These are phyloP conservation scores for Amniataba percoides DNA, from an alignment of 2,797 vertebrate species.

Conservation along the genomic window DNA sequence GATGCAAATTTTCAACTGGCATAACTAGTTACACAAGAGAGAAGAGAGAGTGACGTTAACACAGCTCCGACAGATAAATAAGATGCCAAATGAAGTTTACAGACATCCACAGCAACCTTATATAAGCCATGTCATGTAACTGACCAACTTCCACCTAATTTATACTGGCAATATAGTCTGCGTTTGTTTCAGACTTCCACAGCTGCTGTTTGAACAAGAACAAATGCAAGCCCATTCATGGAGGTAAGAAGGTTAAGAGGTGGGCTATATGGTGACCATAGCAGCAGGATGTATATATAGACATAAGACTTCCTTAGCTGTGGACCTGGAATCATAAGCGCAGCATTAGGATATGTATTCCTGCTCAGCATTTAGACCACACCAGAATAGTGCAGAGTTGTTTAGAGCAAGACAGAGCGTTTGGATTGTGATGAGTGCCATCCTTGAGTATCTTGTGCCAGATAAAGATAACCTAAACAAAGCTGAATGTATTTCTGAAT, in stretches of 20 bases:
- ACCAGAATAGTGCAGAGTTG: slow-evolving; percentile 26
- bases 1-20: slow-evolving; percentile 43
- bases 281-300: slow-evolving; percentile 39
- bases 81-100: not conserved
- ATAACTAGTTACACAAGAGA: slow-evolving; percentile 22
- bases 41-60: not conserved
- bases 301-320: slow-evolving; percentile 7
- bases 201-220: slow-evolving; percentile 48
- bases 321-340: slow-evolving; percentile 12
- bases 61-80: slow-evolving; percentile 1
- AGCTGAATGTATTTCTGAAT: slow-evolving; percentile 67
- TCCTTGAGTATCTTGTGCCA: slow-evolving; percentile 47
- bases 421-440: slow-evolving; percentile 30
- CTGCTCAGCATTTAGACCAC: slow-evolving; percentile 16
- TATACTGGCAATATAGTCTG: slow-evolving; percentile 4
- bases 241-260: slow-evolving; percentile 28
- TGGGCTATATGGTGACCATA: slow-evolving; percentile 34
- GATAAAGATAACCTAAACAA: slow-evolving; percentile 74
- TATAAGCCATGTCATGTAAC: not conserved
- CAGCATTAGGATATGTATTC: not conserved
- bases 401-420: slow-evolving; percentile 32
- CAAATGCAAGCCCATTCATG: slow-evolving; percentile 43
- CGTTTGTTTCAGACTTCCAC: slow-evolving; percentile 20
- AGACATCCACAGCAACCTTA: slow-evolving; percentile 18
- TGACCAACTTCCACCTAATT: slow-evolving; percentile 7